Evolutionary conservation across 2,113 vertebrate genomes (phyloP).

Genomic region (Malurus cyaneus): DNA sequence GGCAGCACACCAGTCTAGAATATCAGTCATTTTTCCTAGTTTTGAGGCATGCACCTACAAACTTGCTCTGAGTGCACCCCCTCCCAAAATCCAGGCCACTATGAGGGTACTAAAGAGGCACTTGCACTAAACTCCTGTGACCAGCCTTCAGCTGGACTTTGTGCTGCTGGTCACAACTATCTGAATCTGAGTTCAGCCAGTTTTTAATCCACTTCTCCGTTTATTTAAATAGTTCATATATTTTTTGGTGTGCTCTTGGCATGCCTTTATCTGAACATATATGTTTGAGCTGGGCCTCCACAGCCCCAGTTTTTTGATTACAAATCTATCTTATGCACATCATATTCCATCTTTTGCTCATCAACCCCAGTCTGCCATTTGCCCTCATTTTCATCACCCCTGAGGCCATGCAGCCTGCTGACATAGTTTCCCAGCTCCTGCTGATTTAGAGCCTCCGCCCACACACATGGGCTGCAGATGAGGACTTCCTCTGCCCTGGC

Average conservation of each 20-base stretch:
- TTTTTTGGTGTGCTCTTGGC: neutral
- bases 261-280: neutral
- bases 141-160: neutral
- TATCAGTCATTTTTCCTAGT: neutral
- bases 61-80: neutral
- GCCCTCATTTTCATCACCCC: neutral
- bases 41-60: neutral
- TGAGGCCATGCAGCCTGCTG: fast-evolving
- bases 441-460: neutral
- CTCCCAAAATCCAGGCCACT: neutral
- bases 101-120: neutral
- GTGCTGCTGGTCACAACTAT: neutral
- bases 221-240: neutral
- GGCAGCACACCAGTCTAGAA: neutral
- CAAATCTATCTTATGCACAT: neutral
- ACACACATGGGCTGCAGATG: neutral
- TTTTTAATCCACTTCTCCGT: neutral
- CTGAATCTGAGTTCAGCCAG: neutral
- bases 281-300: neutral
- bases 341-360: neutral
- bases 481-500: neutral
- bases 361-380: neutral
- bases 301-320: neutral
- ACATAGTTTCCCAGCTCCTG: neutral
- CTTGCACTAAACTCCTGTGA: neutral